Base-by-base conservation (phyloP, 2,113 vertebrate species). In the Scophthalmus maximus region DNA sequence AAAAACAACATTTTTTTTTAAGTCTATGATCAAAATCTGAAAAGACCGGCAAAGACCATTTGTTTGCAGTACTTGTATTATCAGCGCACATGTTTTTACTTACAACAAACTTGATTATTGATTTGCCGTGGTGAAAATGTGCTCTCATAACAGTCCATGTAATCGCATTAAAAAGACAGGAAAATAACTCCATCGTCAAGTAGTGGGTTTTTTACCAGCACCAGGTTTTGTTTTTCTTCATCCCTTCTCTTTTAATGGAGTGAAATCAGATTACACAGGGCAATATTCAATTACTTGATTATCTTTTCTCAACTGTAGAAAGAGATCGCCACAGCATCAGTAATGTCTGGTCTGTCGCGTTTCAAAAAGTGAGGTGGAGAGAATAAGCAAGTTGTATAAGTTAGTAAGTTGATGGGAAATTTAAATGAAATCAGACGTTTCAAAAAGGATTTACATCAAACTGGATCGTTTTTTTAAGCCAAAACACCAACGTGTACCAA, bases 201-300 rank as follows among this genome's bases (percentile, higher is more conserved):
- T 22, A 25, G 4, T 20, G 3, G 8, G n/a, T n/a, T 9, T 49
- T 49, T 49, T 11, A 18, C 38, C 38, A 42, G 38, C 14, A n/a
- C n/a, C n/a, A n/a, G n/a, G n/a, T n/a, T n/a, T n/a, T n/a, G n/a
- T n/a, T n/a, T n/a, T 49, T 49, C 8, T 23, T 49, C 11, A 49
- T 49, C 20, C 11, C 47, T 5, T 23, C 47, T 49, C 47, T 23
- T n/a, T 23, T 49, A 23, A 49, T 49, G 47, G 5, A 23, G 47
- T 10, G 8, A 50, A 53, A 27, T 29, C 27, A 55, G 29, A 32
- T 55, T 20, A 32, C 18, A 55, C 8, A 20, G 17, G 17, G 18
- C 8, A 11, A 20, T 29, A 55, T 55, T 32, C 52, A 27, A 55
- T 30, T 30, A 55, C 32, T 55, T 55, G n/a, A 55, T 20, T 55